Conservation (phyloP, 2,113 vertebrate genomes). For the Brachionichthys hirsutus region DNA sequence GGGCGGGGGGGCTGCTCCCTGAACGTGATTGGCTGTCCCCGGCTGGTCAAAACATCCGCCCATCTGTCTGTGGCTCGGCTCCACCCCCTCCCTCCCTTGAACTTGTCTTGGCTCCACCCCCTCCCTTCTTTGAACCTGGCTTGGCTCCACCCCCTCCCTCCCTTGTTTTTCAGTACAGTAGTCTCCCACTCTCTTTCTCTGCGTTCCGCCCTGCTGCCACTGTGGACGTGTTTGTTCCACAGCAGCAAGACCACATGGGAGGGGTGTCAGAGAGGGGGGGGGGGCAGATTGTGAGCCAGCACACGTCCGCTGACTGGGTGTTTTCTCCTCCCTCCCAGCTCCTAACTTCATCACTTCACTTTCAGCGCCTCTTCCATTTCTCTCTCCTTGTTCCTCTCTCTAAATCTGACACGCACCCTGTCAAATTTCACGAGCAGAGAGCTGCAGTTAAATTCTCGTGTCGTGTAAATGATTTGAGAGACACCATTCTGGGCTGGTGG, state of each 20-base stretch:
- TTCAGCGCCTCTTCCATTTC: neutral
- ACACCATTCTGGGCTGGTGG: slow-evolving; percentile 57
- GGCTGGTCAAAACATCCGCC: slow-evolving; percentile 71
- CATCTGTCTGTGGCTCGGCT: slow-evolving; percentile 62
- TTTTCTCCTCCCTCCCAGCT: slow-evolving; percentile 1
- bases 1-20: slow-evolving; percentile 55
- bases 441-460: slow-evolving; percentile 26
- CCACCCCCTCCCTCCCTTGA: slow-evolving; percentile 24
- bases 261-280: slow-evolving; percentile 2
- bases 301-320: slow-evolving; percentile 61
- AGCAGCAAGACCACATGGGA: slow-evolving; percentile 39
- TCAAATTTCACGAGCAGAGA: neutral
- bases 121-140: slow-evolving; percentile 21
- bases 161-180: slow-evolving; percentile 32
- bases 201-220: slow-evolving; percentile 28
- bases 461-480: slow-evolving; percentile 20
- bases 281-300: slow-evolving; percentile 56
- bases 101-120: slow-evolving; percentile 11
- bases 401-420: neutral
- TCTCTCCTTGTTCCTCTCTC: neutral
- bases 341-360: slow-evolving; percentile 5
- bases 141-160: slow-evolving; percentile 23
- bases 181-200: slow-evolving; percentile 38
- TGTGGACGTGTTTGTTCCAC: slow-evolving; percentile 73
- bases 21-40: slow-evolving; percentile 64